phyloP scores from a whole-genome alignment of 1,140 invertebrate species.

The Druon quercuslanigerum region DNA sequence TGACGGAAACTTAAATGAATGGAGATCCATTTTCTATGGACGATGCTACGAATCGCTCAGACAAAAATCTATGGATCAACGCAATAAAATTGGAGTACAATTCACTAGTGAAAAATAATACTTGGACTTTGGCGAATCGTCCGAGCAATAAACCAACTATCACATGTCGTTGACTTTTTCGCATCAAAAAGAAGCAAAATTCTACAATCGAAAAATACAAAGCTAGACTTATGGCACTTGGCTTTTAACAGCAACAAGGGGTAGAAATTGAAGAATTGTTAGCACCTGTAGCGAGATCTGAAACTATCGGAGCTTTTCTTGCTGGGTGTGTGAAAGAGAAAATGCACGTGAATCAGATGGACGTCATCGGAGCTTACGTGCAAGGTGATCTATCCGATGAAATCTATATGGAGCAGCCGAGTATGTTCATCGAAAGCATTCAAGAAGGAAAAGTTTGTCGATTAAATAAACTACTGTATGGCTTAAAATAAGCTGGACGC shows the following conservation, averaged over 20 bases:
- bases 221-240: constrained; percentile 36
- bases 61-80: no score
- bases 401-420: constrained; percentile 38
- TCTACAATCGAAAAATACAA: constrained; percentile 37
- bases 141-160: constrained; percentile 34
- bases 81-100: constrained; percentile 35
- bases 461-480: constrained; percentile 27
- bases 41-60: no score
- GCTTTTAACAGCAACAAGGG: constrained; percentile 32
- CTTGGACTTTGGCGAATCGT: constrained; percentile 38
- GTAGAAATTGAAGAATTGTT: constrained; percentile 41
- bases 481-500: no score
- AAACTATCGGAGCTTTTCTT: constrained; percentile 37
- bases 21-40: no score
- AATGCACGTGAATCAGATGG: constrained; percentile 41
- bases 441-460: constrained; percentile 38
- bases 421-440: constrained; percentile 31
- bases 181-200: constrained; percentile 34
- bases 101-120: constrained; percentile 34
- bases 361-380: constrained; percentile 34
- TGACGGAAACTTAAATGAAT: no score
- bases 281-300: constrained; percentile 39
- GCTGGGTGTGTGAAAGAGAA: constrained; percentile 33
- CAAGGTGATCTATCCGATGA: constrained; percentile 16
- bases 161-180: constrained; percentile 36